These are phyloP conservation scores for Lysandra coridon DNA, from an alignment of 2,888 invertebrate genomes.

Conservation along the genomic window DNA sequence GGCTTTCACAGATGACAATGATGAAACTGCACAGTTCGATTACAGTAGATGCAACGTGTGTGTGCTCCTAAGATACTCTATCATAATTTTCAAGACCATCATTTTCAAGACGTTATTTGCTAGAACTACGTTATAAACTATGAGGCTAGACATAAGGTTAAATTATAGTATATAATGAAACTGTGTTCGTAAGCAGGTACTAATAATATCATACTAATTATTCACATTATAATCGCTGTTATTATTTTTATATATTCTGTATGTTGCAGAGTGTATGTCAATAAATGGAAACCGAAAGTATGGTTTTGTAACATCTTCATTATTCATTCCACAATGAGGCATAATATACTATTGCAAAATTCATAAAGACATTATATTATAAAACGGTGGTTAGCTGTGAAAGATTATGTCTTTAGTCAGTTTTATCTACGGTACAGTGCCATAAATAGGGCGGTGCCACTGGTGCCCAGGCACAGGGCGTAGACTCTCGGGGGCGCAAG, in stretches of 20 bases:
- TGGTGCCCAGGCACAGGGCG: too few species aligned
- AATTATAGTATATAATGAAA: background rate
- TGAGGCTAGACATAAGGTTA: background rate
- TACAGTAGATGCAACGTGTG: too few species aligned
- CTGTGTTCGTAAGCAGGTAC: background rate
- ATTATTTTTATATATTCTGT: background rate
- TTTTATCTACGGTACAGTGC: background rate
- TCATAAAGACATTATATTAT: conserved; percentile 19
- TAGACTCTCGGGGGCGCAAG: too few species aligned
- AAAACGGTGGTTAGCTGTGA: background rate
- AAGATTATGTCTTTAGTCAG: background rate
- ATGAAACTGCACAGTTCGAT: background rate
- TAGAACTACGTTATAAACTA: too few species aligned
- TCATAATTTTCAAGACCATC: background rate
- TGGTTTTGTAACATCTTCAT: conserved; percentile 8
- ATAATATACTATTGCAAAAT: background rate
- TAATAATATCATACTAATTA: background rate
- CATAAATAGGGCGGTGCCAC: too few species aligned
- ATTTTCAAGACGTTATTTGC: too few species aligned
- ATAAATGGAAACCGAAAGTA: conserved; percentile 16
- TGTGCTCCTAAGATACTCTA: background rate
- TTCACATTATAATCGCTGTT: background rate
- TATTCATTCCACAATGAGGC: conserved; percentile 1
- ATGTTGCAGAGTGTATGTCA: conserved; percentile 11
- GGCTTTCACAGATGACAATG: too few species aligned